Base-by-base conservation (phyloP, 2,113 vertebrate species). In the Lanius collurio region DNA sequence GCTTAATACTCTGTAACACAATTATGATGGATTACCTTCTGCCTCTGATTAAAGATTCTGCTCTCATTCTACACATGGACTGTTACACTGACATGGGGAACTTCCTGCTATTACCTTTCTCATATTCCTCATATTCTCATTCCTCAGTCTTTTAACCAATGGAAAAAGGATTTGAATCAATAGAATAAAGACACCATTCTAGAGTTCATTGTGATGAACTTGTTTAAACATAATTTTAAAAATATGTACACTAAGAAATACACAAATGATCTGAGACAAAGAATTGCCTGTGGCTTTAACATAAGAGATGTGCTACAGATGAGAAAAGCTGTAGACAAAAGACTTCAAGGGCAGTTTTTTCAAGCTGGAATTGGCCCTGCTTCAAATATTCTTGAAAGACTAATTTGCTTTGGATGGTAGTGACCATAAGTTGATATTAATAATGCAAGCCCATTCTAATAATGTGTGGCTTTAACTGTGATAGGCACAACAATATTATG, bases 371-470 rank as follows among this genome's bases (percentile, higher is more conserved):
- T 71, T 90, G 70, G 28, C 26, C 92, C 47, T 69, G 13, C 39
- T 91, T 93, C 91, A 95, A 87, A 60, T 86, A 74, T 73, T 79
- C 76, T 90, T 62, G 3, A 74, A 93, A 79, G 44, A 63, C 26
- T 67, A 42, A 47, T 46, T 73, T 90, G 84, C 75, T 82, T 89
- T 85, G 46, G 28, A 81, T 93, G 41, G 33, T 62, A 93, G 49
- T 1, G 3, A 81, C 75, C 20, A 27, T 69, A 80, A 90, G 8
- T 65, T 86, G 55, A 86, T 53, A n/a, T 65, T 80, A 89, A 73
- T 62, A 86, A 83, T 46, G 39, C 44, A 87, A 94, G 74, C 87
- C 56, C 77, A 75, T 94, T 95, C 88, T 92, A 91, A 92, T 91
- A 93, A 87, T 27, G 9, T 6, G 2, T 82, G 44, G 42, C 46